Evolutionary conservation across 2,888 invertebrate genomes (phyloP).

Genomic region (Morpho deidamia): DNA sequence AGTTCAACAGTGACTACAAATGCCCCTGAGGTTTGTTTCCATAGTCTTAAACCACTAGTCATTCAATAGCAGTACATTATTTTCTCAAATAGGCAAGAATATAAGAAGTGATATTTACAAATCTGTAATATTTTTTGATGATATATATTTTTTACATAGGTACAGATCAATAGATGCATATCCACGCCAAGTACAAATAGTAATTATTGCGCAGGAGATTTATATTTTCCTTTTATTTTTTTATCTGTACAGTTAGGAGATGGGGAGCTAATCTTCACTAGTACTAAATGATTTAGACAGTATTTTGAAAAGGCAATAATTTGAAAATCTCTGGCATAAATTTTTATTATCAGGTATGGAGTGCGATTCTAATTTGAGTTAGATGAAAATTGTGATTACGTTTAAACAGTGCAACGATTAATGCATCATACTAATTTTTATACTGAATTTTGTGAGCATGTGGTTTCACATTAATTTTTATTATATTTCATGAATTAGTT

Average conservation of each 20-base stretch:
- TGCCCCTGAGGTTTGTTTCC: not conserved
- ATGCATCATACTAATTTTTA: too few relatives aligned
- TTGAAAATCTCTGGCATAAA: too few relatives aligned
- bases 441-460: too few relatives aligned
- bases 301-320: too few relatives aligned
- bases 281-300: not conserved
- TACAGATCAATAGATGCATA: slow-evolving; percentile 36
- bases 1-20: slow-evolving; percentile 1
- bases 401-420: too few relatives aligned
- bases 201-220: slow-evolving; percentile 31
- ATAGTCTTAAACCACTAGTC: slow-evolving; percentile 50
- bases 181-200: slow-evolving; percentile 48
- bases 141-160: slow-evolving; percentile 4
- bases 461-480: too few relatives aligned
- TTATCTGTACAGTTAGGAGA: slow-evolving; percentile 43
- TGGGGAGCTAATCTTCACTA: not conserved
- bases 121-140: slow-evolving; percentile 7
- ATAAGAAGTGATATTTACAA: slow-evolving; percentile 23
- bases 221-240: slow-evolving; percentile 35
- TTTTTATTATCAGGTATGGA: too few relatives aligned
- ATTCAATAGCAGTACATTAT: slow-evolving; percentile 56
- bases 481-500: too few relatives aligned
- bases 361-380: too few relatives aligned
- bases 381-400: too few relatives aligned
- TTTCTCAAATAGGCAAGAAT: slow-evolving; percentile 46